These are phyloP conservation scores for Oceanodroma tethys DNA, from an alignment of 2,113 vertebrate genomes.

Conservation along the genomic window DNA sequence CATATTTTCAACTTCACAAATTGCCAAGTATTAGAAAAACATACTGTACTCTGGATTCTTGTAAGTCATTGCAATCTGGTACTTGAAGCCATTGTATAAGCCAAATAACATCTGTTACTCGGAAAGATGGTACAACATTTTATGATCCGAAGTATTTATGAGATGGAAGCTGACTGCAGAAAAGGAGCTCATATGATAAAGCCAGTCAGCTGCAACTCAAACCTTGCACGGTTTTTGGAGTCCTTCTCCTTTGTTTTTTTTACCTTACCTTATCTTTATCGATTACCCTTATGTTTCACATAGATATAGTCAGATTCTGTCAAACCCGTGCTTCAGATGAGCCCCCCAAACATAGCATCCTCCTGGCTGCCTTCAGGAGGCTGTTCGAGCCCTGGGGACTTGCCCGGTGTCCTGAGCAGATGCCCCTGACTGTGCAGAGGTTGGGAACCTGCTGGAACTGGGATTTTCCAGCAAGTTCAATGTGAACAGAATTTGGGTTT, in stretches of 20 bases:
- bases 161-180: not conserved
- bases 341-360: fast-evolving
- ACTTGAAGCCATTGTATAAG: constrained; percentile 2
- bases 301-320: not conserved
- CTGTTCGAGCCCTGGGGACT: not conserved
- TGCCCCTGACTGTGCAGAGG: not conserved
- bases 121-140: not conserved
- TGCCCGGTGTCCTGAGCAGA: not conserved
- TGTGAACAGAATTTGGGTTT: not conserved
- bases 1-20: not conserved
- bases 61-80: constrained; percentile 8
- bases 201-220: not conserved
- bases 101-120: constrained; percentile 32
- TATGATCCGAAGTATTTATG: not conserved
- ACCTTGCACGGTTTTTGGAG: not conserved
- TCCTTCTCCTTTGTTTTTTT: not conserved
- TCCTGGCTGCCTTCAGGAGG: not conserved
- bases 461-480: not conserved
- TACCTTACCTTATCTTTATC: not conserved
- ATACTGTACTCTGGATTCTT: constrained; percentile 14
- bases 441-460: not conserved
- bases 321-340: not conserved
- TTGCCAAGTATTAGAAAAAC: constrained; percentile 22
- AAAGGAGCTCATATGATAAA: not conserved
- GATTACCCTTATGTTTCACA: no score